Evolutionary conservation across 1,140 invertebrate genomes (phyloP), one percentile per base, ranked within the genome.

Genomic region (Ceratina calcarata): DNA sequence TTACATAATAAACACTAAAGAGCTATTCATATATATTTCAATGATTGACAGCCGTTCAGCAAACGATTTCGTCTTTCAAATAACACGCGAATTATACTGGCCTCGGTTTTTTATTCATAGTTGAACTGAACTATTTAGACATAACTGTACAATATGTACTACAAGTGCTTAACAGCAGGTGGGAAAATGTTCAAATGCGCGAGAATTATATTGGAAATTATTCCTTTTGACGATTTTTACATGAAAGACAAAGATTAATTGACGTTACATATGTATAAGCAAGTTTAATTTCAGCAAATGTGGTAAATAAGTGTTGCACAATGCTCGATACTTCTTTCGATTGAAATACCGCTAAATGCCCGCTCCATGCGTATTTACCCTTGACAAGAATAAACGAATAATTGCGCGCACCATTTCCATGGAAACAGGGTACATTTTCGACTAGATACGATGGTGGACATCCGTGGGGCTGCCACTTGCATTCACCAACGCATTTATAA

Each of bases 401-500:
- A 77, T 22, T 60, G 13, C 55, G 49, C 4, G 16, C 12, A 20
- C 24, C 32, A 13, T 51, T 45, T 45, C 45, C 32, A 64, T 66
- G 61, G 58, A 72, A 71, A 51, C 16, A 22, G 60, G 69, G 53
- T 53, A 15, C 68, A 49, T 51, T 67, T 61, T 66, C 71, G 49
- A 66, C 27, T 71, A 71, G 68, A 58, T 60, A 74, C 72, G 67
- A 51, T 53, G 49, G 69, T 74, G 55, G 58, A 62, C 37, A 72
- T 71, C 55, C 71, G 72, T 68, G 45, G 37, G 27, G 61, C 70
- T 70, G 72, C 68, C 86, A 88, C 83, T 91, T 86, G 84, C 83
- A 87, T 86, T 84, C 83, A 88, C 82, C 78, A 83, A 84, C 86
- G 84, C 67, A 72, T 80, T 91, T 92, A 93, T 92, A 92, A 92